These are phyloP conservation scores for Lumbricus terrestris DNA, from an alignment of 2,888 invertebrate genomes.

Conservation along the genomic window DNA sequence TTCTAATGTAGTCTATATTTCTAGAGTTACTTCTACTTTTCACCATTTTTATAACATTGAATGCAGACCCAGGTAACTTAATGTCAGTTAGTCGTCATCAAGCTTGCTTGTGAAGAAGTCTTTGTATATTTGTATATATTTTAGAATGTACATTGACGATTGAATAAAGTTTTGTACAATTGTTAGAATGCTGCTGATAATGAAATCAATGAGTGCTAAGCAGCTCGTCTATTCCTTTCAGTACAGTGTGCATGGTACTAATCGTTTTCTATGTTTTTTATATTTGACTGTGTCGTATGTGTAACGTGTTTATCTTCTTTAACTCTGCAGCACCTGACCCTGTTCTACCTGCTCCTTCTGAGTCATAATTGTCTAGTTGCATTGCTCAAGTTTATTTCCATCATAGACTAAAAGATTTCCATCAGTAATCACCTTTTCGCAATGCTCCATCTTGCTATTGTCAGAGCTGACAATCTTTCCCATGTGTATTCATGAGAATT, in stretches of 20 bases:
- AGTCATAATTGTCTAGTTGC: not conserved
- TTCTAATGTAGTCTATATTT: too few species aligned
- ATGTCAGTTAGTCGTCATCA: too few species aligned
- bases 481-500: too few species aligned
- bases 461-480: not conserved
- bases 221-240: not conserved
- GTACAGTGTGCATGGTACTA: not conserved
- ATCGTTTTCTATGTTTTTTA: not conserved
- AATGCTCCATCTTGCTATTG: not conserved
- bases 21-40: too few species aligned
- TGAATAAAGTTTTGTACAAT: not conserved
- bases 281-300: not conserved
- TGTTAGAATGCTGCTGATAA: not conserved
- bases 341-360: not conserved
- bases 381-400: not conserved
- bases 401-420: too few species aligned
- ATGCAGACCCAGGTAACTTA: too few species aligned
- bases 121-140: not conserved
- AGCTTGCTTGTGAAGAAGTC: too few species aligned
- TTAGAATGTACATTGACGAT: not conserved
- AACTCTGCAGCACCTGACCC: not conserved
- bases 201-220: not conserved
- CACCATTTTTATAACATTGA: too few species aligned
- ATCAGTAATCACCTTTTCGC: not conserved
- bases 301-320: not conserved